Conservation (phyloP, 2,888 invertebrate species). For the Trileptium ribeirensis region DNA sequence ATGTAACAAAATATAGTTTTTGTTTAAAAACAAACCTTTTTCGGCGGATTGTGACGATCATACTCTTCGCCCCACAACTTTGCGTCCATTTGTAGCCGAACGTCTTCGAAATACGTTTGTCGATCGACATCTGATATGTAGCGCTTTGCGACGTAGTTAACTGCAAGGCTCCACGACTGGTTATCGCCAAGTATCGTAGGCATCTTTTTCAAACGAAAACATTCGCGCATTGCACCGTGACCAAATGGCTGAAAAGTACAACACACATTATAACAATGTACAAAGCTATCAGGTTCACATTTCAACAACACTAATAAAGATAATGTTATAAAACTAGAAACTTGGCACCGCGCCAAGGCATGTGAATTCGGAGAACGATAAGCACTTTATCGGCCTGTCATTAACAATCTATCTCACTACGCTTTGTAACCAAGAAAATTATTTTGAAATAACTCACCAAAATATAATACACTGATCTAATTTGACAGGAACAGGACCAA, state of each 20-base stretch:
- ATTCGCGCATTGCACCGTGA: constrained; percentile 59
- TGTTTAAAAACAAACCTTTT: no score
- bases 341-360: no score
- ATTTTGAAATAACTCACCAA: no score
- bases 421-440: no score
- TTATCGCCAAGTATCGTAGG: constrained; percentile 46
- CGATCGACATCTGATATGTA: constrained; percentile 57
- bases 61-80: constrained; percentile 61
- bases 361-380: no score
- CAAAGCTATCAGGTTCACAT: not conserved
- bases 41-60: constrained; percentile 60
- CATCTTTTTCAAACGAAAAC: constrained; percentile 57
- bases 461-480: no score
- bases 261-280: not conserved
- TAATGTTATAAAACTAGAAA: no score
- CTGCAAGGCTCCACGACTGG: constrained; percentile 56
- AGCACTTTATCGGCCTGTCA: no score
- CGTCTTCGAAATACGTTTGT: constrained; percentile 58
- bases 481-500: no score
- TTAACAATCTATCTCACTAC: no score
- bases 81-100: constrained; percentile 60
- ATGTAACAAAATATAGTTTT: no score
- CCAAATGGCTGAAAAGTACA: constrained; percentile 55
- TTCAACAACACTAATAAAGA: constrained; percentile 20
- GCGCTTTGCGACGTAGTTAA: constrained; percentile 59